Conservation (phyloP, 2,113 vertebrate species). For the Oreamnos americanus region DNA sequence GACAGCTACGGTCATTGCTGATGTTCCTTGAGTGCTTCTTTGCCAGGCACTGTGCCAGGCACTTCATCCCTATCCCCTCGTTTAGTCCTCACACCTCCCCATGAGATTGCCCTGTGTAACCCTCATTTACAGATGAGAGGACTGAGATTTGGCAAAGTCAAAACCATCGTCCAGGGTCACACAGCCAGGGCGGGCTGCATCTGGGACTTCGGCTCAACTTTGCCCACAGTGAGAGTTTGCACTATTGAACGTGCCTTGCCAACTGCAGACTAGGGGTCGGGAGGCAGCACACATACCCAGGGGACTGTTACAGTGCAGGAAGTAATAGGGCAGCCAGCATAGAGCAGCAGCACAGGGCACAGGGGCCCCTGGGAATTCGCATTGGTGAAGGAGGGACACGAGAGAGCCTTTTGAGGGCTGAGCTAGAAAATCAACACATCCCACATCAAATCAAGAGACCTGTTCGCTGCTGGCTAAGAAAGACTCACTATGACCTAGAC, state of each 20-base stretch:
- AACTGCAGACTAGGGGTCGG: background rate
- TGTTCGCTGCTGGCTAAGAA: background rate
- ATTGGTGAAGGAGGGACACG: too few relatives aligned
- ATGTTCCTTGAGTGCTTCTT: too few relatives aligned
- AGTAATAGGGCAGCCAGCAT: background rate
- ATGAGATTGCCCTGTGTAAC: background rate
- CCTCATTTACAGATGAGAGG: background rate
- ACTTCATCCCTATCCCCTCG: background rate
- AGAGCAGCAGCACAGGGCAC: background rate
- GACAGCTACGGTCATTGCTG: accelerated
- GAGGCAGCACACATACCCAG: background rate
- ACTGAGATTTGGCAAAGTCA: background rate
- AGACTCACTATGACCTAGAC: background rate
- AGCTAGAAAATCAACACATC: background rate
- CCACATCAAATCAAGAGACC: background rate
- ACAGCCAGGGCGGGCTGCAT: background rate
- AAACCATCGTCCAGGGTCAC: background rate
- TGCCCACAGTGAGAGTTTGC: background rate
- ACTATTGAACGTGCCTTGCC: background rate
- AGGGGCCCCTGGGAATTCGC: background rate
- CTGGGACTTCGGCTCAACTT: background rate
- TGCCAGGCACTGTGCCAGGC: background rate
- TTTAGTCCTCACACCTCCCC: background rate
- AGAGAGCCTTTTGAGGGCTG: background rate
- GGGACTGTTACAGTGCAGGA: background rate